Evolutionary conservation across 2,888 invertebrate species (phyloP).

Genomic region (Agonopterix arenella): DNA sequence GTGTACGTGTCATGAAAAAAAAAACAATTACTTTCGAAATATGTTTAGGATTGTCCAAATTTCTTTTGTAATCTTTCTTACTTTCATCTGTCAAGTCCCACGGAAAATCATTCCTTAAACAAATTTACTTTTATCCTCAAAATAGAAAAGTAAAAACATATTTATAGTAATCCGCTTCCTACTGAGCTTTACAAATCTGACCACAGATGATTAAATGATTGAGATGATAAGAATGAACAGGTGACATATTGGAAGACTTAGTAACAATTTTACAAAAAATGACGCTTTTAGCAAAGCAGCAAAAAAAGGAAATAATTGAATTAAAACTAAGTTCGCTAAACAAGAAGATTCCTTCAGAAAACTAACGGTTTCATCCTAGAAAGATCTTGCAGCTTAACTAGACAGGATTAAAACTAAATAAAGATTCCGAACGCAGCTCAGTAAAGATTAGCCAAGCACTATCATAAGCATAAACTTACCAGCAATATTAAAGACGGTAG

Average conservation of each 20-base stretch:
- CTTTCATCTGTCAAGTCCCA: conserved; percentile 25
- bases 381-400: conserved; percentile 9
- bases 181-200: conserved; percentile 37
- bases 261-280: too few relatives aligned
- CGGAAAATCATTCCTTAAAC: conserved; percentile 28
- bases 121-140: conserved; percentile 23
- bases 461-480: conserved; percentile 17
- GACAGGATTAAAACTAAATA: conserved; percentile 14
- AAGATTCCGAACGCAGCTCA: conserved; percentile 15
- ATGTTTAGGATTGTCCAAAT: too few relatives aligned
- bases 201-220: too few relatives aligned
- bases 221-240: too few relatives aligned
- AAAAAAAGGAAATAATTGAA: too few relatives aligned
- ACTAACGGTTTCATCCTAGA: conserved; percentile 1
- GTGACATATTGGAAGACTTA: too few relatives aligned
- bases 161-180: conserved; percentile 33
- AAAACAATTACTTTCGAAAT: too few relatives aligned
- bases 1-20: not conserved
- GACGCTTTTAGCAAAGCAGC: too few relatives aligned
- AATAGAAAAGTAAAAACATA: conserved; percentile 24
- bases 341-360: not conserved
- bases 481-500: conserved; percentile 26
- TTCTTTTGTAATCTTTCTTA: not conserved
- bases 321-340: too few relatives aligned
- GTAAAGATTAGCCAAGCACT: conserved; percentile 9